Evolutionary conservation across 2,797 vertebrate genomes (phyloP).

Genomic region (Masticophis lateralis): DNA sequence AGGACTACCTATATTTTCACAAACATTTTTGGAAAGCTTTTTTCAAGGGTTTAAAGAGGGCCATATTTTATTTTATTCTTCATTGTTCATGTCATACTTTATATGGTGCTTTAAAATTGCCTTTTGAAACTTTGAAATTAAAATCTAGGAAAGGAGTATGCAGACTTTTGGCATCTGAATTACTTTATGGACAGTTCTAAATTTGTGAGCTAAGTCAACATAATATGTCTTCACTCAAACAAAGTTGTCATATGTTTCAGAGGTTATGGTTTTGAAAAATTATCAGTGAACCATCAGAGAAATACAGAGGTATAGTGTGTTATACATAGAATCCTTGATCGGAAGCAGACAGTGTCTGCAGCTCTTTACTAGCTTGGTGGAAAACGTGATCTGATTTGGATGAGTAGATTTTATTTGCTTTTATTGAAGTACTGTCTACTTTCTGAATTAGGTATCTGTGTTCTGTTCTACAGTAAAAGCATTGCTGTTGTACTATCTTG

Average conservation of each 20-base stretch:
- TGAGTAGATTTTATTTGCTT: slow-evolving; percentile 66
- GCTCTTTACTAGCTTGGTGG: slow-evolving; percentile 64
- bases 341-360: slow-evolving; percentile 68
- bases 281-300: slow-evolving; percentile 63
- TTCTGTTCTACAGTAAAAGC: slow-evolving; percentile 14
- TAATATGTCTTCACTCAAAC: slow-evolving; percentile 63
- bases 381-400: slow-evolving; percentile 58
- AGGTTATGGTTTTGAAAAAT: slow-evolving; percentile 65
- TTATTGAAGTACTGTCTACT: slow-evolving; percentile 50
- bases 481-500: slow-evolving; percentile 17
- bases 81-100: slow-evolving; percentile 26
- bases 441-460: slow-evolving; percentile 39
- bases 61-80: slow-evolving; percentile 44
- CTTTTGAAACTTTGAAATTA: slow-evolving; percentile 47
- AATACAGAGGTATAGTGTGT: slow-evolving; percentile 60
- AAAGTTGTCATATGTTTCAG: slow-evolving; percentile 62
- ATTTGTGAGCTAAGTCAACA: slow-evolving; percentile 37
- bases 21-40: neutral
- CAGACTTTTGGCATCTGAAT: slow-evolving; percentile 54
- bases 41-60: slow-evolving; percentile 25
- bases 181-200: slow-evolving; percentile 52
- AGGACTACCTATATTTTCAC: neutral
- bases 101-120: slow-evolving; percentile 55
- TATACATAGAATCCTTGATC: slow-evolving; percentile 58
- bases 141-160: slow-evolving; percentile 53